phyloP scores from a whole-genome alignment of 1,140 invertebrate genomes.

The Apis mellifera region Amel_HAv3.1 CM009934.2:9266001-9266500 shows the following conservation, averaged over 20 bases:
- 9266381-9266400: too few relatives aligned
- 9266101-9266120: constrained; percentile 27
- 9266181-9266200: constrained; percentile 64
- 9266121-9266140: constrained; percentile 8
- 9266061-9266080: constrained; percentile 46
- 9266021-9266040: constrained; percentile 54
- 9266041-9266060: constrained; percentile 50
- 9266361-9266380: neutral
- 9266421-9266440: too few relatives aligned
- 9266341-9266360: neutral
- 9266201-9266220: constrained; percentile 65
- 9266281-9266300: constrained; percentile 7
- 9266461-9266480: too few relatives aligned
- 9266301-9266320: constrained; percentile 16
- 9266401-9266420: too few relatives aligned
- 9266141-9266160: constrained; percentile 69
- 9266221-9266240: constrained; percentile 62
- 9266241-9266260: constrained; percentile 55
- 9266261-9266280: neutral
- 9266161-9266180: constrained; percentile 60
- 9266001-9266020: constrained; percentile 38
- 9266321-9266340: neutral
- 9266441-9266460: too few relatives aligned
- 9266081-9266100: constrained; percentile 51
- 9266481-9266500: too few relatives aligned